Evolutionary conservation across 2,888 invertebrate genomes (phyloP).

Genomic region (Pterobdella sp.): DNA sequence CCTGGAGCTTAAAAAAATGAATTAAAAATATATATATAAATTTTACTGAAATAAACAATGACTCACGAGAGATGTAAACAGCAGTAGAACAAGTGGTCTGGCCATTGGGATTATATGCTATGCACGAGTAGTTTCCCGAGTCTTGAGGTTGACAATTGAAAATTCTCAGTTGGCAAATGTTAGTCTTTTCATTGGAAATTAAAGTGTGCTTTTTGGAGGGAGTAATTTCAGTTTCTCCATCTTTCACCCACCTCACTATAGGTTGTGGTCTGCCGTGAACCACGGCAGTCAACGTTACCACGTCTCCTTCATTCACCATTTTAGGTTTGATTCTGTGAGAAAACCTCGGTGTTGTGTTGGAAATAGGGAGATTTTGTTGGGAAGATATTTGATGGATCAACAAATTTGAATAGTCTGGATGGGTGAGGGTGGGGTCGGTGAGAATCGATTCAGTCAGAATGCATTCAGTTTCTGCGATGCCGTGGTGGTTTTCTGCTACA

Average conservation of each 20-base stretch:
- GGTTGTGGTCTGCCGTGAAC: constrained; percentile 67
- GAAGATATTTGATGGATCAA: constrained; percentile 24
- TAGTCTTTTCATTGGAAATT: constrained; percentile 52
- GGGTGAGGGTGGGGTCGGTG: constrained; percentile 19
- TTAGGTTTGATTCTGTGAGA: constrained; percentile 39
- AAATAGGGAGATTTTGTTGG: constrained; percentile 3
- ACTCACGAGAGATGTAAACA: constrained; percentile 59
- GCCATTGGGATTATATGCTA: constrained; percentile 83
- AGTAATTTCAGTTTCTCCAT: constrained; percentile 52
- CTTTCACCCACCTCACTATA: constrained; percentile 63
- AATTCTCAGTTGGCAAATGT: constrained; percentile 65
- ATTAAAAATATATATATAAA: no score
- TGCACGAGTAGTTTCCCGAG: constrained; percentile 76
- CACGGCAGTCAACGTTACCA: constrained; percentile 68
- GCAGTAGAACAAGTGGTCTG: constrained; percentile 68
- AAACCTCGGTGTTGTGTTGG: constrained; percentile 35
- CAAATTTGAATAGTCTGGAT: constrained; percentile 19
- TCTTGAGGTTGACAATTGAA: constrained; percentile 74
- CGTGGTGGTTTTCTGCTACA: constrained; percentile 49
- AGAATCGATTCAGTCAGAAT: constrained; percentile 33
- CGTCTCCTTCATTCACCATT: constrained; percentile 58
- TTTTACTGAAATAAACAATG: not conserved
- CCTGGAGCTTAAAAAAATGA: no score
- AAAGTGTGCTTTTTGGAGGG: constrained; percentile 23
- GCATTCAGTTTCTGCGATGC: constrained; percentile 70